Conservation (phyloP, 2,113 vertebrate species). For the Polyodon spathula region DNA sequence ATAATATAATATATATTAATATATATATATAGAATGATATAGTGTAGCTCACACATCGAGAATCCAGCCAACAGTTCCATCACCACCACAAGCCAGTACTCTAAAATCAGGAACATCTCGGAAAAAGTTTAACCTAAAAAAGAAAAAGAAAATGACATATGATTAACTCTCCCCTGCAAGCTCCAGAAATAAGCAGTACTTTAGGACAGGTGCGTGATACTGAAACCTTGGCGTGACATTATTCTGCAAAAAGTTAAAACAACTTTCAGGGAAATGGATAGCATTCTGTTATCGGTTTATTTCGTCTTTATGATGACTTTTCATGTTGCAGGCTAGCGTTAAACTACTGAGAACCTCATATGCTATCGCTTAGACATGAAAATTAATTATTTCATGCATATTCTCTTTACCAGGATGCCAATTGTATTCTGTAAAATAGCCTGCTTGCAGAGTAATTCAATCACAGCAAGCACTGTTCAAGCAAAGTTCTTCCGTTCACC, state of each 20-base stretch:
- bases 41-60: too few relatives aligned
- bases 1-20: too few relatives aligned
- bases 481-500: conserved; percentile 63
- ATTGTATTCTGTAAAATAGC: conserved; percentile 38
- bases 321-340: too few relatives aligned
- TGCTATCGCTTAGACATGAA: too few relatives aligned
- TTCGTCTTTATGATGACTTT: too few relatives aligned
- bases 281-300: too few relatives aligned
- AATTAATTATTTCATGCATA: not conserved
- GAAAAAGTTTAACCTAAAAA: conserved; percentile 85
- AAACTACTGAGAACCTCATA: too few relatives aligned
- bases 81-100: conserved; percentile 86
- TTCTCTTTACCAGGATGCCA: conserved; percentile 18
- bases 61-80: conserved; percentile 93
- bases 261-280: too few relatives aligned
- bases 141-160: conserved; percentile 12
- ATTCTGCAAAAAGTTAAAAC: too few relatives aligned
- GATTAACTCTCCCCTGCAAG: not conserved
- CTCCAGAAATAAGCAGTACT: not conserved
- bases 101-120: conserved; percentile 80
- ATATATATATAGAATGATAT: too few relatives aligned
- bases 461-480: conserved; percentile 53
- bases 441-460: conserved; percentile 53
- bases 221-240: too few relatives aligned
- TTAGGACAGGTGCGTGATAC: conserved; percentile 4